Evolutionary conservation across 2,888 invertebrate genomes (phyloP), one percentile per base, ranked within the genome.

Genomic region (Oligia strigilis): DNA sequence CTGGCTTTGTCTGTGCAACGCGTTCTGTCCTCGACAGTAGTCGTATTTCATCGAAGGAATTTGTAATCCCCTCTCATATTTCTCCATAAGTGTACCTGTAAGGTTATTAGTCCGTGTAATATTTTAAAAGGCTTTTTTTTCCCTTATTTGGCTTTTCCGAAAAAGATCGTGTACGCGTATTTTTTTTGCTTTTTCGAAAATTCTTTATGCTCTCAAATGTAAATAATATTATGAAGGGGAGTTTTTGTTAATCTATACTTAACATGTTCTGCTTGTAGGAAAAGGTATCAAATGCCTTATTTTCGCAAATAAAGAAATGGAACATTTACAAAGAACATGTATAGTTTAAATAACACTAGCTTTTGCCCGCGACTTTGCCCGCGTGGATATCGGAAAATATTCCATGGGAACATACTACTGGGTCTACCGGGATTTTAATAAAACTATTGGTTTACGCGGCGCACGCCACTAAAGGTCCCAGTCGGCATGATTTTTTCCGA

Each of bases 1-100:
- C 66, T 62, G 82, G 78, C 77, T 86, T 82, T 81, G 82, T 79
- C 74, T 66, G 75, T 46, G 75, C 69, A 84, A 82, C 62, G 71
- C 36, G 43, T 78, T 80, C 73, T 77, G 75, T 62, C 23, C 60
- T 40, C 72, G 66, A 73, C 70, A 72, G 73, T 77, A 83, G 72
- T 67, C 52, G 40, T 77, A 70, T 71, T 77, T 80, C 69, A 77
- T 65, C 13, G 76, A 77, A 80, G 64, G 66, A 73, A 83, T 84
- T 87, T 82, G 80, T 75, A 75, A 80, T 73, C 55, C 66, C 19
- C 40, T 52, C 72, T 69, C 66, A 75, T 75, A 67, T 80, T 80
- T 83, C 19, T 72, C 75, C 23, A 65, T 64, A 72, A 81, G 66
- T 79, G 43, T 77, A 72, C 70, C 58, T 79, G 36, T 49, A 72